Percentiles rank a stretch among this genome's conserved stretches.
phyloP scores from a whole-genome alignment of 2,113 vertebrate genomes.

The Oenanthe melanoleuca region DNA sequence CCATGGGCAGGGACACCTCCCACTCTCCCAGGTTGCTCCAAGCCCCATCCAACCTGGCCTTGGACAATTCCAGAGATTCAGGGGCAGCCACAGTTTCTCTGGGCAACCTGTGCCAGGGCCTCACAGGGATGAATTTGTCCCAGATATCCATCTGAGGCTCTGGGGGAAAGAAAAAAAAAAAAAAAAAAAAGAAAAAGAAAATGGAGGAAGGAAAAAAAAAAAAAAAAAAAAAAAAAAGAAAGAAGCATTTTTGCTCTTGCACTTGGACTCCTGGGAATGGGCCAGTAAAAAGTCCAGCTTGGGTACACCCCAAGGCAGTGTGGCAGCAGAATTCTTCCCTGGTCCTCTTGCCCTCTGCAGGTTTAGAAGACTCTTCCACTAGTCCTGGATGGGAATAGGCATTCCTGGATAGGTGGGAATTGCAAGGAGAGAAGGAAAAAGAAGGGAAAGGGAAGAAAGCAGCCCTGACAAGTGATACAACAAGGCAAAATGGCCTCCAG shows the following conservation, averaged over 20 bases:
- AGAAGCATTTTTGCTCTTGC: not conserved
- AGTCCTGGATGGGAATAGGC: not conserved
- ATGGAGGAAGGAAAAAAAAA: too few species aligned
- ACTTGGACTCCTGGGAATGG: not conserved
- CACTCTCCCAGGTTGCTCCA: fast-evolving
- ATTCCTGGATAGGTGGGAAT: not conserved
- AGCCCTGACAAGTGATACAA: not conserved
- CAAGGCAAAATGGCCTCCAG: not conserved
- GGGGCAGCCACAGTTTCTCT: not conserved
- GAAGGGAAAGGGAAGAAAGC: not conserved
- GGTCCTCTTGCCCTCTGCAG: not conserved
- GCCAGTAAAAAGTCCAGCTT: not conserved
- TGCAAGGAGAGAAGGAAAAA: not conserved
- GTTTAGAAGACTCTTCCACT: not conserved
- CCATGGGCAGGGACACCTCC: not conserved
- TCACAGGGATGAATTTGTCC: not conserved
- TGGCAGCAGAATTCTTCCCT: not conserved
- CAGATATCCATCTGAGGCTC: not conserved
- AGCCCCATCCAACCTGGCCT: fast-evolving
- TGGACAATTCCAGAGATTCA: not conserved
- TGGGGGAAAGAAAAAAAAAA: not conserved
- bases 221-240: not conserved
- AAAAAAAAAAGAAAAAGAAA: not conserved
- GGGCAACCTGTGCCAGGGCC: too few species aligned
- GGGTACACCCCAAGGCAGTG: not conserved